These are phyloP conservation scores for Pedetes capensis DNA, from an alignment of 2,113 vertebrate species.

Conservation along the genomic window DNA sequence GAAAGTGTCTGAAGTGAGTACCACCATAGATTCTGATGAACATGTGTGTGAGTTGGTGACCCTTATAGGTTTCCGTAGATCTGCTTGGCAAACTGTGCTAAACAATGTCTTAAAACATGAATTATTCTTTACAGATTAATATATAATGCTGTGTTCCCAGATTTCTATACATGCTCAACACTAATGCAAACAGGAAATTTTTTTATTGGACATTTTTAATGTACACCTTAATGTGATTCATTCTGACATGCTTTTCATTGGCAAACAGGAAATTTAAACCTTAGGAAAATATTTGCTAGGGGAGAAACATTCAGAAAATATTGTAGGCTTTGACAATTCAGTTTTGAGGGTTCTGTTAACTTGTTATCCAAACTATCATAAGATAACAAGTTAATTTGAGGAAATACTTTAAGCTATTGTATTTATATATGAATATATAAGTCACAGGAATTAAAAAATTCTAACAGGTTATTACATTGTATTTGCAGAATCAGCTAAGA, in stretches of 20 bases:
- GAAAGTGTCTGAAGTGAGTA: neutral
- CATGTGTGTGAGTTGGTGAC: neutral
- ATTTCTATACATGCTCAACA: neutral
- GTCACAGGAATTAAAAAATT: neutral
- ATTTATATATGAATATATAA: neutral
- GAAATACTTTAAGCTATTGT: neutral
- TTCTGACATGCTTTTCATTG: no score
- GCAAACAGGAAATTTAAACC: neutral
- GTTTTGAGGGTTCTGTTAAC: neutral
- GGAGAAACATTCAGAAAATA: conserved; percentile 11
- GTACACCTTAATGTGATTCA: no score
- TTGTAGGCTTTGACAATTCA: neutral
- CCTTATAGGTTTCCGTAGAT: neutral
- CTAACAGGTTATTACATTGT: neutral
- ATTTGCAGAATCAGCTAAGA: neutral
- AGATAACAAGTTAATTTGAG: neutral
- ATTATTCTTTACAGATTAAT: conserved; percentile 36
- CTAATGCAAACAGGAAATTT: neutral
- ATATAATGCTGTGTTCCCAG: neutral
- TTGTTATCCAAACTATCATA: neutral
- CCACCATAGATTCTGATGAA: neutral
- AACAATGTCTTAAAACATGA: neutral
- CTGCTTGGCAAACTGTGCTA: neutral
- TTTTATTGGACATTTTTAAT: no score
- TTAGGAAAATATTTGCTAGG: neutral